A percentile compares a stretch with the other conserved stretches of the same genome.
Conservation (phyloP, 2,888 invertebrate genomes). For the Drosophila emarginata region DNA sequence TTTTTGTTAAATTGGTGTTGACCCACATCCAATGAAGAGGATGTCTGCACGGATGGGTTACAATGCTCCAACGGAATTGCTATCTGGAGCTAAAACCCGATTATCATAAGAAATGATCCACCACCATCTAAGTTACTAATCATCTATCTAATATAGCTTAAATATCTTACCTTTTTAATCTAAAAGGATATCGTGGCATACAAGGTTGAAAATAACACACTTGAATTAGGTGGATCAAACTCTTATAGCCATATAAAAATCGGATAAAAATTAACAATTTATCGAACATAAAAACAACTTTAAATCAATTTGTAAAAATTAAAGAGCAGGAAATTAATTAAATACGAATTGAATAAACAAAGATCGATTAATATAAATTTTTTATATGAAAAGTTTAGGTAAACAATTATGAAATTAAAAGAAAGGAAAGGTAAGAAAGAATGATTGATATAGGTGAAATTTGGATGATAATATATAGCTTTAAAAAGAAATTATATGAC, state of each 20-base stretch:
- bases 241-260: not conserved
- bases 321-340: not conserved
- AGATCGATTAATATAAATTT: no score
- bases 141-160: not conserved
- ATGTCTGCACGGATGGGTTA: slow-evolving; percentile 5
- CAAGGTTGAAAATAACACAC: no score
- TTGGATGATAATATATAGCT: no score
- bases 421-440: not conserved
- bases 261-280: no score
- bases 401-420: not conserved
- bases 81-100: not conserved
- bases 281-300: slow-evolving; percentile 6
- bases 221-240: no score
- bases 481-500: no score
- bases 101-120: not conserved
- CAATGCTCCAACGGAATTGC: slow-evolving; percentile 2
- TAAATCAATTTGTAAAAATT: not conserved
- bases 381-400: no score
- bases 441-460: not conserved
- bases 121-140: not conserved
- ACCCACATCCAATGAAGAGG: slow-evolving; percentile 15
- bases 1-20: slow-evolving; percentile 32
- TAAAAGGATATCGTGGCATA: not conserved
- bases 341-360: no score
- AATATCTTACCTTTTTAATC: not conserved